Conservation (phyloP, 2,888 invertebrate species). For the Eulithis prunata region DNA sequence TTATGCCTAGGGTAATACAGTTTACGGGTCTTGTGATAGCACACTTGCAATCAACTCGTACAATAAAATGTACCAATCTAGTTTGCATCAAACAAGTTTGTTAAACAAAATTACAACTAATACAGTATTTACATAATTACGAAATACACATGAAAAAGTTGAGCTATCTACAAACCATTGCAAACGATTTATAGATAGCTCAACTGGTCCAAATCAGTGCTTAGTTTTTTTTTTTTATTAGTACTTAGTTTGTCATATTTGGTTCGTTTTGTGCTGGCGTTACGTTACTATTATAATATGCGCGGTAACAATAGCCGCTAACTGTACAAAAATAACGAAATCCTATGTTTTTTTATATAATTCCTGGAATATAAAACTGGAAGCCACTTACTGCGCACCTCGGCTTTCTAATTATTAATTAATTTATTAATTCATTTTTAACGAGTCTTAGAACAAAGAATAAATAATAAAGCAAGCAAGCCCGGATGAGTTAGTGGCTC, state of each 20-base stretch:
- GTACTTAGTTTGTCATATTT: no score
- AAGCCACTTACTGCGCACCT: constrained; percentile 14
- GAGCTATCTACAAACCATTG: no score
- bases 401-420: constrained; percentile 23
- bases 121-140: no score
- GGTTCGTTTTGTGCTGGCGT: no score
- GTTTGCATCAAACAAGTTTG: no score
- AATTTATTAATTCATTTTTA: constrained; percentile 32
- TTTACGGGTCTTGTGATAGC: not conserved
- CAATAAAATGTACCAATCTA: no score
- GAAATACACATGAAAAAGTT: no score
- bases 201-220: no score
- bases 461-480: constrained; percentile 26
- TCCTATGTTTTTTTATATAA: not conserved
- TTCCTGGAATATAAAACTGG: constrained; percentile 6
- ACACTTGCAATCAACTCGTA: not conserved
- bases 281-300: not conserved
- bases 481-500: no score
- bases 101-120: no score
- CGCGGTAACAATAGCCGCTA: not conserved
- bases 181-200: no score
- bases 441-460: constrained; percentile 30
- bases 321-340: not conserved
- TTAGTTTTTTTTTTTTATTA: no score
- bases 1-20: constrained; percentile 4